Evolutionary conservation across 2,888 invertebrate genomes (phyloP), one percentile per base, ranked within the genome.

Genomic region (Tetanocera ferruginea): DNA sequence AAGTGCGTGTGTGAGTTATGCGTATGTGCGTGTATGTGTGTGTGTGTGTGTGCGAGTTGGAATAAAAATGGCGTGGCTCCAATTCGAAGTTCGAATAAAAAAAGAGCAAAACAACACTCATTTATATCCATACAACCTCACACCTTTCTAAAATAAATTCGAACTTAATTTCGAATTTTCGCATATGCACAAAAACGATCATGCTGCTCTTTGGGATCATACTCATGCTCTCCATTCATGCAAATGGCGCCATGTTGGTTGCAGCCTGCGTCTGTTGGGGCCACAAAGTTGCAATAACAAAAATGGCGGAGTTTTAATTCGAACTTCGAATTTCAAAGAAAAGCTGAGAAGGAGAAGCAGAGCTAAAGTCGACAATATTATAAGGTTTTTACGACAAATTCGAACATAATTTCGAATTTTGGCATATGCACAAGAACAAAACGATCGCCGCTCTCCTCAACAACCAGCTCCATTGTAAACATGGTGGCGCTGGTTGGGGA

Each of bases 271-370:
- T 14, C 11, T 11, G 43, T 43, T 43, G 1, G 37, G n/a, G 64
- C 64, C 9, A 14, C 4, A 64, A 67, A 75, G 75, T 75, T 75
- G 67, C 75, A 75, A 73, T 73, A 60, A 49, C 17, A 60, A 73
- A 75, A 67, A 75, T 75, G 67, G 73, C 25, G 49, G 14, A 14
- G 25, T 51, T 49, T 11, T 28, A 25, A 19, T 28, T 28, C 17
- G 19, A 31, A 55, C 34, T 31, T 64, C 52, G 34, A 19, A 31
- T 5, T n/a, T 4, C 9, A 37, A 25, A 64, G 1, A 34, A 19
- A 49, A 49, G 11, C 17, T 2, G 28, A 37, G 14, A 67, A 8
- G 8, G 31, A 9, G 62, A 9, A 28, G 25, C 23, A 4, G 14
- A 34, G 34, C 34, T 6, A 34, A 19, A 66, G 14, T 37, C 19